Base-by-base conservation (phyloP, 2,888 invertebrate genomes). In the Ganaspis brasiliensis region DNA sequence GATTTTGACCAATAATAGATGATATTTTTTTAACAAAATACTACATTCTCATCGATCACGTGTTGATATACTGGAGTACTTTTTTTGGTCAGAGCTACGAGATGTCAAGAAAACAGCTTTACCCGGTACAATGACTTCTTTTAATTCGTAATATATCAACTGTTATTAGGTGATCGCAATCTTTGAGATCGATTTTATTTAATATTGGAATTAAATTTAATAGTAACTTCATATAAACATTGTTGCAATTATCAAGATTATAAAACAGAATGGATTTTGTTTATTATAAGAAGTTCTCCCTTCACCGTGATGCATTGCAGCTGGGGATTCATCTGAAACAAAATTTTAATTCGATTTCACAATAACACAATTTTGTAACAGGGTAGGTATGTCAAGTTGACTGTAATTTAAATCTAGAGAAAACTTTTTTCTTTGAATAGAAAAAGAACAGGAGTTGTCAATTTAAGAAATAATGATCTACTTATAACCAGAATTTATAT, bases 291-390 rank as follows among this genome's bases (percentile, higher is more conserved):
- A 93, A 52, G 93, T 92, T 74, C 93, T 92, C 83, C 92, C 92
- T 72, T 92, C 91, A 63, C 95, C 95, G 87, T 96, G 96, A 92
- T 97, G 96, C 96, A 97, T 96, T 57, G 96, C 96, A 72, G 96
- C 96, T 82, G 96, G 96, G 91, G 96, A 96, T 92, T 96, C 96
- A 87, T 96, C 96, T 96, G 94, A 72, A 61, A 72, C 52, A 76
- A 76, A 77, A 76, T 76, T 79, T 31, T 71, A 71, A 55, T 81
- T 59, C 71, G 9, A 5, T 12, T 40, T 40, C 4, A 8, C 31
- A 31, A 31, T 2, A 31, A 4, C 31, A 31, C 31, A 31, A 4
- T 31, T 31, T 31, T 31, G n/a, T n/a, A n/a, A n/a, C n/a, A n/a
- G n/a, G n/a, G n/a, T n/a, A n/a, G n/a, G n/a, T n/a, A n/a, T n/a